These are phyloP conservation scores for Asarcornis scutulata DNA, from an alignment of 2,113 vertebrate genomes.

Conservation along the genomic window DNA sequence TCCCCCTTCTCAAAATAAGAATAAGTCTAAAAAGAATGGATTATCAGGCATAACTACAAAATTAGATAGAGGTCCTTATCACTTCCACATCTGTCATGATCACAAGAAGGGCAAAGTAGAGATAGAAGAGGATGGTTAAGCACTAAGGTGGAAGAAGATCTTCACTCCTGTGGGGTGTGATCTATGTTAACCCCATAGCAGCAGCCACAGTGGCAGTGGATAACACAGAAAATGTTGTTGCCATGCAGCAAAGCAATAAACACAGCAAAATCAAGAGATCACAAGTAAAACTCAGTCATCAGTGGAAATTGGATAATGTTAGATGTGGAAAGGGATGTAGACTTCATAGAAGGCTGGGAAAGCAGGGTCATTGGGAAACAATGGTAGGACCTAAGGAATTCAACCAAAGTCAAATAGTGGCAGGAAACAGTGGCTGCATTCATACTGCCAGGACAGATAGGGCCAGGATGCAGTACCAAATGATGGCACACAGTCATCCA, in stretches of 20 bases:
- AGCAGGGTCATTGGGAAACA: not conserved
- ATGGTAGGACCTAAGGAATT: not conserved
- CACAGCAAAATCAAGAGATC: not conserved
- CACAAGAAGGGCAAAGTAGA: not conserved
- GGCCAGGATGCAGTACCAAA: not conserved
- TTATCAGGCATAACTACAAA: not conserved
- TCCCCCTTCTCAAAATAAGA: not conserved
- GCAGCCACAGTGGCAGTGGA: not conserved
- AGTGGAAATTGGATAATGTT: not conserved
- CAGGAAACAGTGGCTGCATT: not conserved
- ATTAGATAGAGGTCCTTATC: not conserved
- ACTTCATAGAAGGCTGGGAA: not conserved
- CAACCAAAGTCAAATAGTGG: not conserved
- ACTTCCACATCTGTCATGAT: not conserved
- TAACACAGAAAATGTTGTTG: not conserved
- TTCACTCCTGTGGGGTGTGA: not conserved
- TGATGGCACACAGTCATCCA: rapidly evolving
- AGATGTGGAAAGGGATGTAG: not conserved
- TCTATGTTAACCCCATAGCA: not conserved
- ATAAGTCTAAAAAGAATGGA: not conserved
- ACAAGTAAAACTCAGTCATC: not conserved
- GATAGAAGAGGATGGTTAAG: not conserved
- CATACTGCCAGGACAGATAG: not conserved
- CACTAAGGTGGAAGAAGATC: not conserved
- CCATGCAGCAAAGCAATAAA: not conserved